These are phyloP conservation scores for Pycnonotus jocosus DNA, from an alignment of 2,113 vertebrate species.

Conservation along the genomic window DNA sequence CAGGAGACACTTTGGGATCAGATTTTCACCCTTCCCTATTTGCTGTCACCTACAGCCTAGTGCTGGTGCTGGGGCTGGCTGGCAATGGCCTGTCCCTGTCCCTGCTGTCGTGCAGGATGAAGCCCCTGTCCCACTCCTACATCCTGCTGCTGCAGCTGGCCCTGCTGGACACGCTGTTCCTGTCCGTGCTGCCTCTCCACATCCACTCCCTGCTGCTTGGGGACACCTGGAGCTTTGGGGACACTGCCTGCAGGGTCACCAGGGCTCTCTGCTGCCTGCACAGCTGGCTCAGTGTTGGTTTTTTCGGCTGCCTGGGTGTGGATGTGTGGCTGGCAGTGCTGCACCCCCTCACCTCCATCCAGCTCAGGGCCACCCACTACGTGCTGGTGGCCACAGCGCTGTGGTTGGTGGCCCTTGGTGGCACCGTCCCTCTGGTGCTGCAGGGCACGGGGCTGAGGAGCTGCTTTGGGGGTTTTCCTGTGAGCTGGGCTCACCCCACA, in stretches of 20 bases:
- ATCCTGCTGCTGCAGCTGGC: constrained; percentile 50
- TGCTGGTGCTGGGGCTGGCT: constrained; percentile 73
- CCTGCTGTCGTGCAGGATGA: constrained; percentile 54
- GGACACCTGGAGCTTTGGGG: constrained; percentile 78
- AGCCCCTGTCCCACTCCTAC: constrained; percentile 52
- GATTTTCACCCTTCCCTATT: constrained; percentile 60
- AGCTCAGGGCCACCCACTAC: background rate
- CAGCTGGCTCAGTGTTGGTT: constrained; percentile 77
- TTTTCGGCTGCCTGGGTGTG: constrained; percentile 77
- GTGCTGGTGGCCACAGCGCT: background rate
- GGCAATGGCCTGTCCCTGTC: constrained; percentile 73
- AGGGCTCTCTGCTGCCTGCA: constrained; percentile 74
- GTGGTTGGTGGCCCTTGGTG: constrained; percentile 37
- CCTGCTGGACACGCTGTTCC: constrained; percentile 68
- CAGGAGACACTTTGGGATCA: background rate
- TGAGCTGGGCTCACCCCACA: constrained; percentile 52
- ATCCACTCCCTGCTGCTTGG: constrained; percentile 77
- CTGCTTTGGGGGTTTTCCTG: constrained; percentile 77
- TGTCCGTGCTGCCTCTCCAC: constrained; percentile 74
- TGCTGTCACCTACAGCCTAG: constrained; percentile 63
- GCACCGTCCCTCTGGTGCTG: constrained; percentile 41
- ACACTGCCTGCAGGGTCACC: constrained; percentile 56
- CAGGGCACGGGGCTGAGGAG: background rate
- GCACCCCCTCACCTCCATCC: constrained; percentile 73
- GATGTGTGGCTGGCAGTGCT: constrained; percentile 79